Conservation (phyloP, 2,113 vertebrate genomes). For the Hippocampus zosterae region DNA sequence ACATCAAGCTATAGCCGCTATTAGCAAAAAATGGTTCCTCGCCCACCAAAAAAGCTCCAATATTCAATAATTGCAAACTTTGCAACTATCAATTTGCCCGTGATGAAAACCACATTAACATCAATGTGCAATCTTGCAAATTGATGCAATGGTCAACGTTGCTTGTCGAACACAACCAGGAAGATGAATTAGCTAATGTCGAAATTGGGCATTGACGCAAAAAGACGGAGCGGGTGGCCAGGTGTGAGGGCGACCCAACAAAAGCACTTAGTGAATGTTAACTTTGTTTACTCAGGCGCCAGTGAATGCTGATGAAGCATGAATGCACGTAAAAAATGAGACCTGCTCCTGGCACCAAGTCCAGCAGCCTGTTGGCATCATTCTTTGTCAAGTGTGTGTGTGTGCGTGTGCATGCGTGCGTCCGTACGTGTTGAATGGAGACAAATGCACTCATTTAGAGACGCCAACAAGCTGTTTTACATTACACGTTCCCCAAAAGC, state of each 20-base stretch:
- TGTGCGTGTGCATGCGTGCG: constrained; percentile 8
- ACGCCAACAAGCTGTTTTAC: constrained; percentile 57
- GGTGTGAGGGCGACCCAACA: constrained; percentile 25
- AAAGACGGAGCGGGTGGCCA: constrained; percentile 23
- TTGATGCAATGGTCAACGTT: constrained; percentile 2
- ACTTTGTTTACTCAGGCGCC: constrained; percentile 40
- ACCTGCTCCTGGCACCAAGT: constrained; percentile 37
- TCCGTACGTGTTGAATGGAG: constrained; percentile 17
- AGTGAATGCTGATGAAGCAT: constrained; percentile 44
- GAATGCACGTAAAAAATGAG: constrained; percentile 32
- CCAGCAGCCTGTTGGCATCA: constrained; percentile 38
- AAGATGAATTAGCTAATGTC: constrained; percentile 1
- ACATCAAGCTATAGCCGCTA: not conserved
- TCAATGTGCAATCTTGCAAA: not conserved
- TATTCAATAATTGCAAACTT: not conserved
- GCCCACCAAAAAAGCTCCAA: not conserved
- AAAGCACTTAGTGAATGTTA: constrained; percentile 34
- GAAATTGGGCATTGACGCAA: constrained; percentile 8
- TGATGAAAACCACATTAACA: not conserved
- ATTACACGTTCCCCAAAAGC: constrained; percentile 48
- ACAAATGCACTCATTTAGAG: constrained; percentile 42
- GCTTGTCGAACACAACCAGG: constrained; percentile 1
- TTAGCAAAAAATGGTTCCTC: not conserved
- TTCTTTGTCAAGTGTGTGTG: constrained; percentile 15
- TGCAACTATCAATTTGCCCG: not conserved